phyloP scores from a whole-genome alignment of 2,888 invertebrate species.

The Brassicogethes aeneus region DNA sequence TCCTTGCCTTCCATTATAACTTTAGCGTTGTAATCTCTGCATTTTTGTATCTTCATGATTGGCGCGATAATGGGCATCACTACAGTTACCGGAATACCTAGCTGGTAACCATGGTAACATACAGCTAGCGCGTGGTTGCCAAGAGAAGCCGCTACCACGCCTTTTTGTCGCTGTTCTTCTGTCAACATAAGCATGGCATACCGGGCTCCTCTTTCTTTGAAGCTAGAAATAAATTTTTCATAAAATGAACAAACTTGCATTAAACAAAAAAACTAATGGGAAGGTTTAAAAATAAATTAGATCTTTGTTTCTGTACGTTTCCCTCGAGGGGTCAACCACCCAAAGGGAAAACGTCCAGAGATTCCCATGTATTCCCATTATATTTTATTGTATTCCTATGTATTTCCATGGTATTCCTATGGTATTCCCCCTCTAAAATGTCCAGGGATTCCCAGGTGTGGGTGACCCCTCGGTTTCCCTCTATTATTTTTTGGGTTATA shows the following conservation, averaged over 20 bases:
- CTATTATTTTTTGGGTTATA: too few species aligned
- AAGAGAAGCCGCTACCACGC: constrained; percentile 87
- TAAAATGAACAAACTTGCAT: background rate
- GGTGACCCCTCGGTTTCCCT: too few species aligned
- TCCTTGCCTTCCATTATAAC: constrained; percentile 76
- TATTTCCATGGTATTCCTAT: too few species aligned
- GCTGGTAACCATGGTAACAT: constrained; percentile 57
- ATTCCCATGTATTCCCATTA: too few species aligned
- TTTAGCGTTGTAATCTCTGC: constrained; percentile 73
- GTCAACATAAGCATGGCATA: constrained; percentile 71
- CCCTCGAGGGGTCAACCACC: too few species aligned
- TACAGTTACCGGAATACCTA: constrained; percentile 60
- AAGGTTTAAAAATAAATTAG: background rate
- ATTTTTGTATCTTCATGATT: constrained; percentile 90
- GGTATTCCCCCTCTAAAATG: too few species aligned
- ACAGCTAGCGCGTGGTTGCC: constrained; percentile 89
- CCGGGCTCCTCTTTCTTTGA: constrained; percentile 90
- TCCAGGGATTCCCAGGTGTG: too few species aligned
- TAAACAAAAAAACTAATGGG: background rate
- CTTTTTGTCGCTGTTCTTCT: constrained; percentile 59
- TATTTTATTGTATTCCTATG: too few species aligned
- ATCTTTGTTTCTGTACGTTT: background rate
- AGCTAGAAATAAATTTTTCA: constrained; percentile 49
- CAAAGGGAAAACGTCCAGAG: too few species aligned
- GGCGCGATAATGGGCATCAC: constrained; percentile 96